These are phyloP conservation scores for Lacanobia oleracea DNA, from an alignment of 2,888 invertebrate species.

Conservation along the genomic window DNA sequence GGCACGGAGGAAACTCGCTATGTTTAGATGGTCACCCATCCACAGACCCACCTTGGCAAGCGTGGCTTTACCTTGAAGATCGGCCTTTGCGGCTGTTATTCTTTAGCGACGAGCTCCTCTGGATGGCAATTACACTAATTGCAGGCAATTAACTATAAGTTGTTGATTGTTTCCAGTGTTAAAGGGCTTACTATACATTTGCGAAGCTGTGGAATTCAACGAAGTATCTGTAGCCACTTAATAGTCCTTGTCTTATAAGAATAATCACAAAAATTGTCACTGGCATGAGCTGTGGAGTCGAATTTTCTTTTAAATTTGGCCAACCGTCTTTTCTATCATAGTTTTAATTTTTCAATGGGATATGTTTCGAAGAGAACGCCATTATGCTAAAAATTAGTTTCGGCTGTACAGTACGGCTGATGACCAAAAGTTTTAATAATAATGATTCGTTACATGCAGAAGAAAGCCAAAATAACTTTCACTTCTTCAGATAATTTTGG, in stretches of 20 bases:
- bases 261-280: constrained; percentile 8
- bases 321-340: neutral
- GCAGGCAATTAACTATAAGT: constrained; percentile 35
- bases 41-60: too few species aligned
- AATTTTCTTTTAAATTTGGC: neutral
- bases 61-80: too few species aligned
- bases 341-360: constrained; percentile 5
- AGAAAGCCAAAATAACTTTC: constrained; percentile 45
- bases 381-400: constrained; percentile 14
- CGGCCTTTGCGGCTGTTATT: too few species aligned
- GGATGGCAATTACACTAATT: constrained; percentile 49
- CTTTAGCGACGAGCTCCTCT: too few species aligned
- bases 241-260: constrained; percentile 31
- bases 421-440: too few species aligned
- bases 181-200: constrained; percentile 31
- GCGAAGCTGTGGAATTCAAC: constrained; percentile 4
- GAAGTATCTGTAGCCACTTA: constrained; percentile 1
- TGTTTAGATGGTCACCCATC: too few species aligned
- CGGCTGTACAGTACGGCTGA: constrained; percentile 12
- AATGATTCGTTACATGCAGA: constrained; percentile 15
- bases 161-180: constrained; percentile 22
- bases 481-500: constrained; percentile 31
- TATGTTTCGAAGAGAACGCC: neutral
- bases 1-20: too few species aligned
- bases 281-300: too few species aligned